Conservation (phyloP, 1,140 invertebrate genomes). For the Lucilia sericata region DNA sequence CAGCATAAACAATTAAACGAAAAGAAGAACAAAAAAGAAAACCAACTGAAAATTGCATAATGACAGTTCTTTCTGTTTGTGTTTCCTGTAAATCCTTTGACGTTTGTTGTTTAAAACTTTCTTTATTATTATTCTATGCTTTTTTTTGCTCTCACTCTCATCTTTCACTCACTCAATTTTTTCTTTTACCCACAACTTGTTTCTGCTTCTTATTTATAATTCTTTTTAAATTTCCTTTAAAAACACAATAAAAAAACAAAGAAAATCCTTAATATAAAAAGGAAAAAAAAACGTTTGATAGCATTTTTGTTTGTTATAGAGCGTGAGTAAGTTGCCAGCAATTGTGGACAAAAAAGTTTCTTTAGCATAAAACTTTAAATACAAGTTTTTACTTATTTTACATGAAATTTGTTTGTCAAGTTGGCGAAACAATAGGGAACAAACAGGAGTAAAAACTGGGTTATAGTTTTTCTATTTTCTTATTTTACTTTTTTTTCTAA, state of each 20-base stretch:
- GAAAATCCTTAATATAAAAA: no score
- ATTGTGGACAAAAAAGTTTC: background rate
- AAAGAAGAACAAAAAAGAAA: background rate
- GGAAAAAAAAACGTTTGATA: background rate
- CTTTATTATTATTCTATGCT: background rate
- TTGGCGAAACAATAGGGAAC: background rate
- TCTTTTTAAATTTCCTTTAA: background rate
- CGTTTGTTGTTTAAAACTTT: background rate
- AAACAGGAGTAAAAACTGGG: background rate
- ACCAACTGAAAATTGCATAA: background rate
- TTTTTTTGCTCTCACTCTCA: background rate
- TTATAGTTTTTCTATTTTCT: constrained; percentile 17
- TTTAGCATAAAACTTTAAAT: background rate
- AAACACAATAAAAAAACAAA: background rate
- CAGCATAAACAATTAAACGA: no score
- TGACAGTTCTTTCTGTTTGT: background rate
- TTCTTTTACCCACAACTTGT: background rate
- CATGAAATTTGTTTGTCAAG: background rate
- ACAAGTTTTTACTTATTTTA: background rate
- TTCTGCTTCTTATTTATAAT: no score
- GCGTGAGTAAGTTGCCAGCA: background rate
- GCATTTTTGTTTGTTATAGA: background rate
- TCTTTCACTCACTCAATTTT: background rate
- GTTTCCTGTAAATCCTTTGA: background rate
- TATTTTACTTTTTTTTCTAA: background rate